Conservation (phyloP, 2,797 vertebrate genomes). For the Euthynnus affinis region DNA sequence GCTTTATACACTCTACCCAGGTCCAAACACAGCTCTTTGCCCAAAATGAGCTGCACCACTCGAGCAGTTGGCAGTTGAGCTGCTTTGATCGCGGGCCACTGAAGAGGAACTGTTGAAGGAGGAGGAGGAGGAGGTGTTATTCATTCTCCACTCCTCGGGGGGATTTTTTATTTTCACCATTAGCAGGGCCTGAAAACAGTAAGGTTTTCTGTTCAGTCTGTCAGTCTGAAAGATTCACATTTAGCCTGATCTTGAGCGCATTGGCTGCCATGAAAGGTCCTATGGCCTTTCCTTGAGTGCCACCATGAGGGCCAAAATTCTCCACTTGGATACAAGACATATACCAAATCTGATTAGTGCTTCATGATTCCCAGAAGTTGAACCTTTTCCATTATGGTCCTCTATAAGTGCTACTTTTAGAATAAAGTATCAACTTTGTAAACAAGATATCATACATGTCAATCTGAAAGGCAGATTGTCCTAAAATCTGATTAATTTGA, state of each 20-base stretch:
- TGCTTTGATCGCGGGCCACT: constrained; percentile 40
- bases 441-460: too few relatives aligned
- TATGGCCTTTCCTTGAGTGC: too few relatives aligned
- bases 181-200: neutral
- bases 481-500: too few relatives aligned
- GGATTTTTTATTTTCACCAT: neutral
- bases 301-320: too few relatives aligned
- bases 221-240: too few relatives aligned
- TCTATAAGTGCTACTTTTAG: too few relatives aligned
- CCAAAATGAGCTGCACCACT: constrained; percentile 19
- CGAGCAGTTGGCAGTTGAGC: constrained; percentile 36
- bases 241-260: neutral
- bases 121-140: constrained; percentile 41
- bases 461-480: too few relatives aligned
- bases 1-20: neutral
- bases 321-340: too few relatives aligned
- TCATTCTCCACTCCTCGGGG: constrained; percentile 33
- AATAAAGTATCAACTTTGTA: too few relatives aligned
- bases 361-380: neutral
- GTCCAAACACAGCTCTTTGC: constrained; percentile 14
- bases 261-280: neutral
- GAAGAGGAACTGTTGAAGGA: constrained; percentile 53
- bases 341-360: too few relatives aligned
- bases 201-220: neutral
- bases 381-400: neutral